Percentiles rank a stretch among this genome's conserved stretches.
phyloP scores from a whole-genome alignment of 2,113 vertebrate genomes.

The Alectura lathami region DNA sequence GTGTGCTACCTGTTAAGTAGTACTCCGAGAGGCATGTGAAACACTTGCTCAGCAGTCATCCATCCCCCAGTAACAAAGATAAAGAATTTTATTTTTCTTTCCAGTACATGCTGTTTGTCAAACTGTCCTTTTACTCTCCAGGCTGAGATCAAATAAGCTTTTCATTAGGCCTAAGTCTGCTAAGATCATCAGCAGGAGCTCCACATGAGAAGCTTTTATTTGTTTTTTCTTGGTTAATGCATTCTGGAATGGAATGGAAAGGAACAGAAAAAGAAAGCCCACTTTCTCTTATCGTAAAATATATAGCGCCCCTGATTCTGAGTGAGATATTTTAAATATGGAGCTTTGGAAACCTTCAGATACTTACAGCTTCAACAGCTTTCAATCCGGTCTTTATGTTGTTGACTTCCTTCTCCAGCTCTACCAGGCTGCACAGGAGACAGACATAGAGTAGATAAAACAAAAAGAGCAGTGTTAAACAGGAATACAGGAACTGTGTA shows the following conservation, averaged over 20 bases:
- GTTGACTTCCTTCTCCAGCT: conserved; percentile 94
- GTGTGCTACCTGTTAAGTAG: not conserved
- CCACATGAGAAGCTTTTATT: conserved; percentile 37
- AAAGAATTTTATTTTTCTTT: conserved; percentile 18
- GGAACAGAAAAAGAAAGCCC: conserved; percentile 30
- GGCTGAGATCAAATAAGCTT: conserved; percentile 42
- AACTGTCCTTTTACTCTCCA: conserved; percentile 26
- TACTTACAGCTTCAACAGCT: conserved; percentile 91
- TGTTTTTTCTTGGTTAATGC: conserved; percentile 38
- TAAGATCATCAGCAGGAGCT: conserved; percentile 56
- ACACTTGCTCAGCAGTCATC: conserved; percentile 15
- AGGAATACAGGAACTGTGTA: conserved; percentile 19
- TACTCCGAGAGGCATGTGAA: not conserved
- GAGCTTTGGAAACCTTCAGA: conserved; percentile 4
- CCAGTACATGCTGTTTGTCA: conserved; percentile 18
- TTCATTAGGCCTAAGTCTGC: conserved; percentile 53
- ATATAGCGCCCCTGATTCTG: conserved; percentile 22
- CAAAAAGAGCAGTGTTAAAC: conserved; percentile 68
- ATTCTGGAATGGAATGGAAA: conserved; percentile 4
- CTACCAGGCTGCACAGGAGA: conserved; percentile 82
- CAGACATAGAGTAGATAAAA: conserved; percentile 21
- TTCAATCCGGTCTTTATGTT: conserved; percentile 89
- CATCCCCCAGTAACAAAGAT: not conserved
- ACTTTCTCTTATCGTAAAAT: conserved; percentile 53
- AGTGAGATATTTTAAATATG: conserved; percentile 22